These are phyloP conservation scores for Macrostomum lignano DNA, from an alignment of 1,140 invertebrate genomes.

Conservation along the genomic window DNA sequence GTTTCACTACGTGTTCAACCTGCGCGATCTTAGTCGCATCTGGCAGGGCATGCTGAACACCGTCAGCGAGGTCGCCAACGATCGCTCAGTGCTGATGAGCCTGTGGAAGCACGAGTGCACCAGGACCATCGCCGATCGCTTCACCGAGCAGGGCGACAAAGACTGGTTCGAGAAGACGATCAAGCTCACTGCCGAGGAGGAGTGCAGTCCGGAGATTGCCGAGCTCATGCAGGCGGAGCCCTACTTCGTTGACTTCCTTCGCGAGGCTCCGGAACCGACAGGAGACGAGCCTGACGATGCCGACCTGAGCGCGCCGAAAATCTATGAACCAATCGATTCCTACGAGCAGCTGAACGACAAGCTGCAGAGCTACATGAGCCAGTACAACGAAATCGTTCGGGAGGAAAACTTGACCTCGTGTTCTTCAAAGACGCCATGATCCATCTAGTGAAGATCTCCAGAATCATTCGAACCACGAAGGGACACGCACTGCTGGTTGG, in stretches of 20 bases:
- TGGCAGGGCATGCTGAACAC: slow-evolving; percentile 29
- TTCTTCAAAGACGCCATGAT: slow-evolving; percentile 93
- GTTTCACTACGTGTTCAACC: slow-evolving; percentile 30
- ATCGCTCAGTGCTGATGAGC: no score
- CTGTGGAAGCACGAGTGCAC: slow-evolving; percentile 80
- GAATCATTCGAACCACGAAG: slow-evolving; percentile 66
- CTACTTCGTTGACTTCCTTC: slow-evolving; percentile 31
- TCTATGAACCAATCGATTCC: slow-evolving; percentile 54
- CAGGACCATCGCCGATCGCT: slow-evolving; percentile 26
- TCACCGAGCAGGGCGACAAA: no score
- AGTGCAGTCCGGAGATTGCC: slow-evolving; percentile 17
- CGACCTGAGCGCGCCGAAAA: slow-evolving; percentile 58
- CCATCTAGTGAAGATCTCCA: slow-evolving; percentile 72
- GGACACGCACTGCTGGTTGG: slow-evolving; percentile 80
- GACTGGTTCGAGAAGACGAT: no score
- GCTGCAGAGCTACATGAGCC: slow-evolving; percentile 57
- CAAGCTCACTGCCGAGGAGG: slow-evolving; percentile 14
- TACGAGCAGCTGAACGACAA: slow-evolving; percentile 45
- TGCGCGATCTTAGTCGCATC: slow-evolving; percentile 26
- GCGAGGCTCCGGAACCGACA: slow-evolving; percentile 78
- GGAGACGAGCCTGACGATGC: slow-evolving; percentile 66
- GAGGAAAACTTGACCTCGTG: slow-evolving; percentile 34
- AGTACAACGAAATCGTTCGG: slow-evolving; percentile 86
- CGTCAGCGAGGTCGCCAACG: slow-evolving; percentile 12
- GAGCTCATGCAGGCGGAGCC: slow-evolving; percentile 18